phyloP scores from a whole-genome alignment of 1,140 invertebrate species.

The Aleiodes sp. region DNA sequence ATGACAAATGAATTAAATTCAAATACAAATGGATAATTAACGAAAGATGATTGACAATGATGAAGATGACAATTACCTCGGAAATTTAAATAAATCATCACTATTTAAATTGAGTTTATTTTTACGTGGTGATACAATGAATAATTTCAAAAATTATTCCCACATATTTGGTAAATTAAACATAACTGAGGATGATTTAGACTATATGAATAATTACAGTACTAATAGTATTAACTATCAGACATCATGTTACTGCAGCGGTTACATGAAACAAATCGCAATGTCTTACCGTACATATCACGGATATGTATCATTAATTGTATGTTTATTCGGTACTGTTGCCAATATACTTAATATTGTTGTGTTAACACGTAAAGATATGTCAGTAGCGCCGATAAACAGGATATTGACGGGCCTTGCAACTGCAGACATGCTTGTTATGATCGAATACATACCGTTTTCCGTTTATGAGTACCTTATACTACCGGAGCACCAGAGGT shows the following conservation, averaged over 20 bases:
- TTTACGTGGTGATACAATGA: constrained; percentile 31
- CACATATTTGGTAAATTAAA: constrained; percentile 43
- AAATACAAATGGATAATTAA: too few relatives aligned
- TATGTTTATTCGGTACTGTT: constrained; percentile 88
- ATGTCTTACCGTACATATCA: constrained; percentile 61
- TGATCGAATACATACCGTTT: constrained; percentile 88
- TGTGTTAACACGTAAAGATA: constrained; percentile 85
- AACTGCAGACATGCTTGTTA: constrained; percentile 85
- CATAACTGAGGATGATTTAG: constrained; percentile 53
- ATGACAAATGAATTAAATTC: too few relatives aligned
- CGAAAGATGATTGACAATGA: too few relatives aligned
- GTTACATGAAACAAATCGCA: constrained; percentile 39
- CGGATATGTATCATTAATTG: constrained; percentile 75
- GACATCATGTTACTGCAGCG: constrained; percentile 42
- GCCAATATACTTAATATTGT: constrained; percentile 91
- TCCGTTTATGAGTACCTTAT: constrained; percentile 79
- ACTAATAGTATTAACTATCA: not conserved
- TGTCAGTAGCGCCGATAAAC: constrained; percentile 84
- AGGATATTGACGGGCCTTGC: constrained; percentile 83
- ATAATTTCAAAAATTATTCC: constrained; percentile 38
- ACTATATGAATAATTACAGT: constrained; percentile 46
- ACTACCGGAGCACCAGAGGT: constrained; percentile 66
- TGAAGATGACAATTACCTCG: too few relatives aligned
- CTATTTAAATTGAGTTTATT: not conserved
- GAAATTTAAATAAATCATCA: too few relatives aligned